Evolutionary conservation across 2,888 invertebrate species (phyloP).

Genomic region (Villa cingulata): DNA sequence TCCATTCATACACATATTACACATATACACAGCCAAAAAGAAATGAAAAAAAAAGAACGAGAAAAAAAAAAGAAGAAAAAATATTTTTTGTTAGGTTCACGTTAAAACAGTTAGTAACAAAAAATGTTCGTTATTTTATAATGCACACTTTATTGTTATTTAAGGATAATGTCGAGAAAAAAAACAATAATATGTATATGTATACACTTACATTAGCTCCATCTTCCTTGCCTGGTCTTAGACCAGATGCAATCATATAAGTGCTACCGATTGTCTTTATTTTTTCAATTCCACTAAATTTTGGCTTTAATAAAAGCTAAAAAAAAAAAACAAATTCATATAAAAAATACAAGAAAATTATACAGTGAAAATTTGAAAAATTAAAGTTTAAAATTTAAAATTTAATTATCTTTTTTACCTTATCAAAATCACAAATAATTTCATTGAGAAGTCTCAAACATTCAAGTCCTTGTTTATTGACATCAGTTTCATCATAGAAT

Average conservation of each 20-base stretch:
- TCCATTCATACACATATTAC: too few species aligned
- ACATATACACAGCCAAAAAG: not conserved
- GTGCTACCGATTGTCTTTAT: conserved; percentile 98
- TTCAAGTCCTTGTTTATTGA: conserved; percentile 90
- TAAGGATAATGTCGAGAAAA: not conserved
- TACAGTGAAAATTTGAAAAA: too few species aligned
- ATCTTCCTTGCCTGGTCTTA: conserved; percentile 77
- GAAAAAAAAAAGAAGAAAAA: not conserved
- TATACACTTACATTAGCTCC: conserved; percentile 43
- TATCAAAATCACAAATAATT: conserved; percentile 96
- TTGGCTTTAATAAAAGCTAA: conserved; percentile 73
- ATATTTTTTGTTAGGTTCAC: not conserved
- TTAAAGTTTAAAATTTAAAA: too few species aligned
- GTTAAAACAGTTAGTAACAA: not conserved
- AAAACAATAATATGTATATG: conserved; percentile 1
- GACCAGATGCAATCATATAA: conserved; percentile 93
- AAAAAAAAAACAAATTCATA: conserved; percentile 8
- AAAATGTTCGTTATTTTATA: not conserved
- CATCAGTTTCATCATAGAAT: conserved; percentile 93
- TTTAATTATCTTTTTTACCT: conserved; percentile 47
- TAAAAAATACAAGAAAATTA: too few species aligned
- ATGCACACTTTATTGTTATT: not conserved
- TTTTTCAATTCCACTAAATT: conserved; percentile 92
- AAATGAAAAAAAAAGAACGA: not conserved
- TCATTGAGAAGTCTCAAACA: conserved; percentile 88